Percentiles rank a stretch among this genome's conserved stretches.
These are phyloP conservation scores for Pteria penguin DNA, from an alignment of 2,888 invertebrate species.

Conservation along the genomic window DNA sequence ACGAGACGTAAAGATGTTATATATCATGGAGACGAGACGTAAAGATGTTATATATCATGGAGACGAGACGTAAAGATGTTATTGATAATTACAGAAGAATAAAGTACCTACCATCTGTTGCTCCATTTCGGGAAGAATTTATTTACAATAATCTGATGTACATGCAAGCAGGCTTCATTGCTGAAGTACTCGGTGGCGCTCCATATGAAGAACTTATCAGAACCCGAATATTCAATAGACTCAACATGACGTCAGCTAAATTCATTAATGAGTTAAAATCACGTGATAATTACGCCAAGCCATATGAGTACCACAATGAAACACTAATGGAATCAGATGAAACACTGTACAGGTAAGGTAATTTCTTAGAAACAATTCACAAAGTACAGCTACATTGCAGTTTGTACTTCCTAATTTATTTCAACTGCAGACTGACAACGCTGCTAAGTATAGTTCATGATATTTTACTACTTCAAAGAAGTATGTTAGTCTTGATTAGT, in stretches of 20 bases:
- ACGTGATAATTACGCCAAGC: background rate
- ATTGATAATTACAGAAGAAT: constrained; percentile 43
- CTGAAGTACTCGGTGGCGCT: constrained; percentile 45
- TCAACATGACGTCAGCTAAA: constrained; percentile 48
- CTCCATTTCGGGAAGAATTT: constrained; percentile 47
- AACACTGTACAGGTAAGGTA: background rate
- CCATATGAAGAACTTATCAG: constrained; percentile 47
- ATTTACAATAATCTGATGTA: constrained; percentile 54
- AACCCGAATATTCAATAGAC: constrained; percentile 39
- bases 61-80: constrained; percentile 38
- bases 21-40: too few species aligned
- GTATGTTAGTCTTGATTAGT: too few species aligned
- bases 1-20: too few species aligned
- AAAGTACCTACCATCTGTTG: constrained; percentile 40
- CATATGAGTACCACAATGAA: background rate
- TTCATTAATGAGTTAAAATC: constrained; percentile 26
- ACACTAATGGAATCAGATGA: background rate
- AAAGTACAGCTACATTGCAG: too few species aligned
- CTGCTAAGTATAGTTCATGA: too few species aligned
- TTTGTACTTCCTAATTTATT: too few species aligned
- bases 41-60: too few species aligned
- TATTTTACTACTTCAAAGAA: too few species aligned
- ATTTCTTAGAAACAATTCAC: too few species aligned
- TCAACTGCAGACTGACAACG: too few species aligned
- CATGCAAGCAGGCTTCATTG: constrained; percentile 46